Percentiles rank a stretch among this genome's conserved stretches.
These are phyloP conservation scores for Danio aesculapii DNA, from an alignment of 2,797 vertebrate species.

Conservation along the genomic window DNA sequence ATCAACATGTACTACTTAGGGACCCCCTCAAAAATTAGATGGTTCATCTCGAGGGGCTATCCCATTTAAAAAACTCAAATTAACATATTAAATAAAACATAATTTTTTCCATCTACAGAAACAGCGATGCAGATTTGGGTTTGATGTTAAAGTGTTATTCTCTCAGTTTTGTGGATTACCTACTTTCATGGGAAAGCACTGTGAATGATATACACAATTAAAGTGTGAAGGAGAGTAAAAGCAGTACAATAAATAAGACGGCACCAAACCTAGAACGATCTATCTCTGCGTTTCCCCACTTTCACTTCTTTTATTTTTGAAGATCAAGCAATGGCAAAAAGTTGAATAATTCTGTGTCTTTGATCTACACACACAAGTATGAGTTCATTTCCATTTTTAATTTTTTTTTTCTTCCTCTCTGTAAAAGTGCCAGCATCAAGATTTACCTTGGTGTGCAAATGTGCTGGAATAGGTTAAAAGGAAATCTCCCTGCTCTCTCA, in stretches of 20 bases:
- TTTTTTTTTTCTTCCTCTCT: conserved; percentile 86
- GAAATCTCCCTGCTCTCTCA: conserved; percentile 83
- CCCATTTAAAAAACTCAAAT: too few species aligned
- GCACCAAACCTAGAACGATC: conserved; percentile 68
- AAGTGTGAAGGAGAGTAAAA: conserved; percentile 23
- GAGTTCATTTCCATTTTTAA: conserved; percentile 89
- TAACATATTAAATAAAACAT: too few species aligned
- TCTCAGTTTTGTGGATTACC: neutral
- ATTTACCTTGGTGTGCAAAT: conserved; percentile 90
- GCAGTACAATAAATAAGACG: conserved; percentile 42
- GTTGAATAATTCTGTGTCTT: conserved; percentile 87
- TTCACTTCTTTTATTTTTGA: conserved; percentile 80
- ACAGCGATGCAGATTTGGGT: neutral
- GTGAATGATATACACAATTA: conserved; percentile 7
- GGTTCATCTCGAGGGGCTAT: too few species aligned
- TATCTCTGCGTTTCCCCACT: conserved; percentile 74
- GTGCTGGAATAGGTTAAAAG: conserved; percentile 89
- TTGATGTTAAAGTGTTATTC: neutral
- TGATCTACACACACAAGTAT: conserved; percentile 85
- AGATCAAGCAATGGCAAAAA: conserved; percentile 90
- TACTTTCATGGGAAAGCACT: conserved; percentile 2
- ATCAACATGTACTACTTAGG: too few species aligned
- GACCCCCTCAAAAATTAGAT: too few species aligned
- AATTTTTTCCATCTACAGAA: neutral
- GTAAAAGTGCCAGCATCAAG: conserved; percentile 86